Conservation (phyloP, 1,140 invertebrate genomes). For the Venturia canescens region DNA sequence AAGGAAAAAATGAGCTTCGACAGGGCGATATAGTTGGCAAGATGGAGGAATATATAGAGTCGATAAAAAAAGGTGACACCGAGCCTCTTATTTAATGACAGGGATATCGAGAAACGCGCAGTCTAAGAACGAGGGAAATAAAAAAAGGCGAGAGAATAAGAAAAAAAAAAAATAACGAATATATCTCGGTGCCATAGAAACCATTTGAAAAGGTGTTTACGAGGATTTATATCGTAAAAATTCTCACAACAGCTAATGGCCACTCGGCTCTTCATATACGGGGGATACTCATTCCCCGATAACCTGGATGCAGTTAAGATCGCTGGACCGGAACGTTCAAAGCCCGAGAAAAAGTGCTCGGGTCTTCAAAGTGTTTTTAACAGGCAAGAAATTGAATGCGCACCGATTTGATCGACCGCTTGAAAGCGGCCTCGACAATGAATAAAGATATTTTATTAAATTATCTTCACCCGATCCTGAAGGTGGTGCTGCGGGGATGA, state of each 20-base stretch:
- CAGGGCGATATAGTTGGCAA: conserved; percentile 9
- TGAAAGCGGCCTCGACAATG: too few species aligned
- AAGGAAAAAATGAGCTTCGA: not conserved
- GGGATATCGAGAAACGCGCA: not conserved
- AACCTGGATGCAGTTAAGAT: not conserved
- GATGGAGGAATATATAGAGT: conserved; percentile 31
- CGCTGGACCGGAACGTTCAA: not conserved
- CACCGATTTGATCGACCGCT: too few species aligned
- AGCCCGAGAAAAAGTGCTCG: too few species aligned
- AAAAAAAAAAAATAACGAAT: not conserved
- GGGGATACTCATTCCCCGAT: not conserved
- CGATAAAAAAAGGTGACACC: conserved; percentile 19
- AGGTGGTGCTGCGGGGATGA: too few species aligned
- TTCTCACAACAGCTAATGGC: not conserved
- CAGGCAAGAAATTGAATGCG: too few species aligned
- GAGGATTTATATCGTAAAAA: not conserved
- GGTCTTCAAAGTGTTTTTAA: too few species aligned
- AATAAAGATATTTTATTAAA: not conserved
- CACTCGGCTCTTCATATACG: not conserved
- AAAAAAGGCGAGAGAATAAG: too few species aligned
- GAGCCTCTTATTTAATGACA: conserved; percentile 10
- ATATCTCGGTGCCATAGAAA: not conserved
- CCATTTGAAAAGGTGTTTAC: not conserved
- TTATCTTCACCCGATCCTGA: too few species aligned
- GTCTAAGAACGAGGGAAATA: not conserved